Conservation (phyloP, 2,888 invertebrate genomes). For the Eilema caniola region DNA sequence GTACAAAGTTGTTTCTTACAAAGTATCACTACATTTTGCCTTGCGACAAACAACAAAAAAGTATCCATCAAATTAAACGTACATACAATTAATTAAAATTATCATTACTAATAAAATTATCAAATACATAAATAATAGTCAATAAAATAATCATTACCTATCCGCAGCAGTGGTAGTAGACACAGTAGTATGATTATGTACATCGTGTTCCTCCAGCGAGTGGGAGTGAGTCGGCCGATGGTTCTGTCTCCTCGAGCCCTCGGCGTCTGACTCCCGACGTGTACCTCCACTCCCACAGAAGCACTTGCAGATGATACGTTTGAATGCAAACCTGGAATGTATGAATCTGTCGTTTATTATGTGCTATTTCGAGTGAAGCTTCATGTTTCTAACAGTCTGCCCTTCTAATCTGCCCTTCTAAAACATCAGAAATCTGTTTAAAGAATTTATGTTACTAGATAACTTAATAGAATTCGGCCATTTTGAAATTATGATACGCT, state of each 20-base stretch:
- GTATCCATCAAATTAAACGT: too few species aligned
- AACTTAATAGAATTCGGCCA: not conserved
- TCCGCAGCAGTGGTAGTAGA: constrained; percentile 52
- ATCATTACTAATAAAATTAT: too few species aligned
- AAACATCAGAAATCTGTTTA: not conserved
- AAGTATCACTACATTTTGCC: too few species aligned
- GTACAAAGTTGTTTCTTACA: too few species aligned
- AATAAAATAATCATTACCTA: not conserved
- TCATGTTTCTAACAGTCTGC: not conserved
- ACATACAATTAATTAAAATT: too few species aligned
- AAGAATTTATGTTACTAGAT: too few species aligned
- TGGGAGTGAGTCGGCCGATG: constrained; percentile 67
- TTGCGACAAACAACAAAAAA: too few species aligned
- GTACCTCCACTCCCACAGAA: constrained; percentile 87
- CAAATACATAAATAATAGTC: not conserved
- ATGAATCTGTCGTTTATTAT: not conserved
- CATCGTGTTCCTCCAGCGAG: constrained; percentile 73
- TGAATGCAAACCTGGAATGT: constrained; percentile 93
- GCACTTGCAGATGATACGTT: constrained; percentile 95
- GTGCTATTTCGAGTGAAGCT: not conserved
- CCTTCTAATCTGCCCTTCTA: too few species aligned
- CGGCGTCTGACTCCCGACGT: constrained; percentile 70
- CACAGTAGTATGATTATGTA: constrained; percentile 41
- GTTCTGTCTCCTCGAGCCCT: constrained; percentile 61
- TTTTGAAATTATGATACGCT: not conserved